Evolutionary conservation across 2,888 invertebrate genomes (phyloP), one percentile per base, ranked within the genome.

Genomic region (Seira sanloemensis): DNA sequence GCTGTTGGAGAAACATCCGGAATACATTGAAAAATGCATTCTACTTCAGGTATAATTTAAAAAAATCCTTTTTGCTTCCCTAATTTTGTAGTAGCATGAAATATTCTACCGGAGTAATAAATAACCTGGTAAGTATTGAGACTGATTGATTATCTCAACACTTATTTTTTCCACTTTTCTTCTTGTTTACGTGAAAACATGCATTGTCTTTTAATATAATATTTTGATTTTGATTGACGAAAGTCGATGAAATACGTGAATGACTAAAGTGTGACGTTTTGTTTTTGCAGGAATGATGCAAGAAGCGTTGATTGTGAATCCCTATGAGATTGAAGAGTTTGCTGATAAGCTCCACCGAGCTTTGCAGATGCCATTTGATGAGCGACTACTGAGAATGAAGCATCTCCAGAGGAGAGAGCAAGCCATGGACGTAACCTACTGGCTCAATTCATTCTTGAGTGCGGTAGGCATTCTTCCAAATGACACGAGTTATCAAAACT

Each of bases 241-340:
- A n/a, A n/a, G n/a, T n/a, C n/a, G n/a, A n/a, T n/a, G n/a, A n/a
- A n/a, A n/a, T n/a, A n/a, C n/a, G n/a, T n/a, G n/a, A n/a, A n/a
- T n/a, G n/a, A n/a, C n/a, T n/a, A n/a, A n/a, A n/a, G n/a, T n/a
- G n/a, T n/a, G n/a, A n/a, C n/a, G n/a, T 18, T 68, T 24, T 74
- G 16, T 37, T 54, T 74, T 78, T 79, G 12, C 69, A 84, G 89
- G 90, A 24, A 91, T 91, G 88, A 91, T 92, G 92, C 91, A 91
- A 79, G 92, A 92, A 88, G 91, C 92, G 9, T 88, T 92, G 16
- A 88, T 91, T n/a, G 91, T 91, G 46, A 92, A 92, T 84, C 91
- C 92, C 0, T 91, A 92, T 85, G 91, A 92, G 82, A 90, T 91
- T 25, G 91, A 91, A 74, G 90, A 90, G 46, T 91, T 91, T 26